Evolutionary conservation across 1,140 invertebrate genomes (phyloP).

Genomic region (Hirudo medicinalis): DNA sequence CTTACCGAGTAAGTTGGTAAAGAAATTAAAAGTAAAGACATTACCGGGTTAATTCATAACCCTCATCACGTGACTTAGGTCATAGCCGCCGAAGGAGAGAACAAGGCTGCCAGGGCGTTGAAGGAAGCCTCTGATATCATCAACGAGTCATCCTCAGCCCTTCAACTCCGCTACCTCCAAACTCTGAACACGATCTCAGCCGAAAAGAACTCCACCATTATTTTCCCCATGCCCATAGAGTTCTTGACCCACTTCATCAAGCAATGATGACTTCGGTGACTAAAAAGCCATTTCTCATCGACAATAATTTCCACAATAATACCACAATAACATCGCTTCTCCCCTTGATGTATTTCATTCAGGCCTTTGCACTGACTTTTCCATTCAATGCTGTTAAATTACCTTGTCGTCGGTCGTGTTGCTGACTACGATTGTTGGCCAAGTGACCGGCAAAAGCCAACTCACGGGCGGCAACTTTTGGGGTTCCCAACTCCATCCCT

Average conservation of each 20-base stretch:
- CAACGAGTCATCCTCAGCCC: constrained; percentile 65
- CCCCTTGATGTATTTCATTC: no score
- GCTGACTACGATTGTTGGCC: no score
- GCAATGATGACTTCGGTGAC: constrained; percentile 31
- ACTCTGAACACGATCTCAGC: constrained; percentile 78
- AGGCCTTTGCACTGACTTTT: no score
- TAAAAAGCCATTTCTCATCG: neutral
- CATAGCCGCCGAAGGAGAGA: constrained; percentile 41
- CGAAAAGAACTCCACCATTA: constrained; percentile 94
- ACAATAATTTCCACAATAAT: neutral
- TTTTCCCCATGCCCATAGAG: constrained; percentile 88
- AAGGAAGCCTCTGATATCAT: constrained; percentile 82
- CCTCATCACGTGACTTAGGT: constrained; percentile 27
- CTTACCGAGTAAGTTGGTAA: no score
- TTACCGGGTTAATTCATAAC: no score
- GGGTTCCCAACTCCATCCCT: no score
- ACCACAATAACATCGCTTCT: no score
- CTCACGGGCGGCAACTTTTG: no score
- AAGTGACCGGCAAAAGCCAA: no score
- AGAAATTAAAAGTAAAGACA: no score
- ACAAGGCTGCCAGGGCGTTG: constrained; percentile 61
- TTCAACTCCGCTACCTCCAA: constrained; percentile 53
- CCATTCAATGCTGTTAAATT: no score
- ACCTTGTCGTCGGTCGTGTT: no score
- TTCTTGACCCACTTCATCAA: constrained; percentile 48